phyloP scores from a whole-genome alignment of 2,888 invertebrate species.

The Stenichneumon culpator region DNA sequence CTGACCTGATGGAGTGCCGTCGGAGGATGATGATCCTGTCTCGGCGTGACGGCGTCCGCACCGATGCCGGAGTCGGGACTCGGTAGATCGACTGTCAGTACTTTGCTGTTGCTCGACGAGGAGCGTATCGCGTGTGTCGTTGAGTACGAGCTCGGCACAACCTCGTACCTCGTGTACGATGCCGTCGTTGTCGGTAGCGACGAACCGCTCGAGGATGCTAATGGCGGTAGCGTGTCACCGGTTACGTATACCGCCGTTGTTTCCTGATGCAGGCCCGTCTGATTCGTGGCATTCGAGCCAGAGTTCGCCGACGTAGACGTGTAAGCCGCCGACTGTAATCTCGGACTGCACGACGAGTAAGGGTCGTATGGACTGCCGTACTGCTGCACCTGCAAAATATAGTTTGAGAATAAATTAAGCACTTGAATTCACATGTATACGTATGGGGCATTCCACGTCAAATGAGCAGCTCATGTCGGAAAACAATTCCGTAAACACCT shows the following conservation, averaged over 20 bases:
- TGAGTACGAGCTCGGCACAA: slow-evolving; percentile 83
- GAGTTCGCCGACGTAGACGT: slow-evolving; percentile 79
- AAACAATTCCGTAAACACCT: too few relatives aligned
- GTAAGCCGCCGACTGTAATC: slow-evolving; percentile 81
- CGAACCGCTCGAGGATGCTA: slow-evolving; percentile 87
- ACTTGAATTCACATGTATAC: not conserved
- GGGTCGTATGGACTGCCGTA: slow-evolving; percentile 84
- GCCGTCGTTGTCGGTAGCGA: slow-evolving; percentile 86
- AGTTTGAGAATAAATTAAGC: not conserved
- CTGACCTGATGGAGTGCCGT: slow-evolving; percentile 94
- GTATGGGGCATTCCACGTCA: not conserved
- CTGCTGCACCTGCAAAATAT: slow-evolving; percentile 77
- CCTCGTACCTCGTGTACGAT: slow-evolving; percentile 84
- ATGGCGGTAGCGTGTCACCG: slow-evolving; percentile 84
- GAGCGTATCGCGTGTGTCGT: slow-evolving; percentile 84
- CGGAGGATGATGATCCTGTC: slow-evolving; percentile 87
- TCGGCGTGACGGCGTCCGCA: slow-evolving; percentile 95
- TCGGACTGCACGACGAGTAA: slow-evolving; percentile 83
- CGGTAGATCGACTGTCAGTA: slow-evolving; percentile 96
- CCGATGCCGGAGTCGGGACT: slow-evolving; percentile 98
- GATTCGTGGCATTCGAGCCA: slow-evolving; percentile 77
- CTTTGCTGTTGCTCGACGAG: slow-evolving; percentile 85
- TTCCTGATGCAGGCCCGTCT: slow-evolving; percentile 81
- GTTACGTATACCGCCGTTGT: slow-evolving; percentile 88
- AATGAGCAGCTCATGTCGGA: too few relatives aligned